These are phyloP conservation scores for Chiropotes sagulatus DNA, from an alignment of 2,797 vertebrate genomes.

Conservation along the genomic window DNA sequence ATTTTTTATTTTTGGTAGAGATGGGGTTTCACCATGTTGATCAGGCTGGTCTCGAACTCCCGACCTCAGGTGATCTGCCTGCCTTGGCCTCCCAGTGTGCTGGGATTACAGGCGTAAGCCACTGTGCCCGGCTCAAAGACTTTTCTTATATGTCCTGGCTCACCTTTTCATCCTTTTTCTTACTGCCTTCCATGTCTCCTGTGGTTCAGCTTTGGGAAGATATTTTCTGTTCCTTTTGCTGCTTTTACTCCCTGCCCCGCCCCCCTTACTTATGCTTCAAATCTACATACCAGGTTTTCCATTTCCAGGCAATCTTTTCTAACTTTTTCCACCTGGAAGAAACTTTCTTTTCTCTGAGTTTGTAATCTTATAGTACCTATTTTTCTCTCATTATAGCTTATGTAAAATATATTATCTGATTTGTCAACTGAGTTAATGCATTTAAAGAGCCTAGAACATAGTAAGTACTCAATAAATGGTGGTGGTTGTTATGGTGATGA, in stretches of 20 bases:
- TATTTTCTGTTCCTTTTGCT: background rate
- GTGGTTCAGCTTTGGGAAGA: background rate
- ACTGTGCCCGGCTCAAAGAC: background rate
- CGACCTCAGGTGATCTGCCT: too few relatives aligned
- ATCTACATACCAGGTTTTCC: background rate
- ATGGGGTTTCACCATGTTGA: too few relatives aligned
- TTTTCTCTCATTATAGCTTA: slow-evolving; percentile 16
- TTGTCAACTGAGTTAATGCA: background rate
- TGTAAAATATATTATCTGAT: background rate
- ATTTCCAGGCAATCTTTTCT: background rate
- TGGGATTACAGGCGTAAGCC: too few relatives aligned
- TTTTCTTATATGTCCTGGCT: background rate
- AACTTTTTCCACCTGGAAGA: slow-evolving; percentile 1
- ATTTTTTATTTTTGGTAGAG: too few relatives aligned
- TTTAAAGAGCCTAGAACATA: background rate
- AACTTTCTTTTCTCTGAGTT: slow-evolving; percentile 33
- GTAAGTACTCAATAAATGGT: background rate
- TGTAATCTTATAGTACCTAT: background rate
- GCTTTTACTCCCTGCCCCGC: background rate
- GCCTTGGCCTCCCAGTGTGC: too few relatives aligned
- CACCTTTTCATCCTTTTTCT: background rate
- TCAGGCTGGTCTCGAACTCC: too few relatives aligned
- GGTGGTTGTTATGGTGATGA: background rate
- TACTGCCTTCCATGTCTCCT: background rate
- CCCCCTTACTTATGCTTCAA: background rate